These are phyloP conservation scores for Apis mellifera DNA, from an alignment of 1,140 invertebrate species.

Conservation along the genomic window DNA sequence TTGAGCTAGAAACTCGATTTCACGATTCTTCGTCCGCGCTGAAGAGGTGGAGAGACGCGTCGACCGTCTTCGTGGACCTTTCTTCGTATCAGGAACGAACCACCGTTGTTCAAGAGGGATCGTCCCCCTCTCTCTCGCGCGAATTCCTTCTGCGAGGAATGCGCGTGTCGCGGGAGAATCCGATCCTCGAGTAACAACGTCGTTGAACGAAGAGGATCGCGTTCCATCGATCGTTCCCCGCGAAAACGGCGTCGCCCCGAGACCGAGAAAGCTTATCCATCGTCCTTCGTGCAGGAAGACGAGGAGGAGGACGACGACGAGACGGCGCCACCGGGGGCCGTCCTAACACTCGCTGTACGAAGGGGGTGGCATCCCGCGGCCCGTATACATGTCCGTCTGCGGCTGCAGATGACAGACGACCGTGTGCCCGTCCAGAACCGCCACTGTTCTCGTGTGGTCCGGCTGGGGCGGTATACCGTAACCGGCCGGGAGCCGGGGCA, in stretches of 20 bases:
- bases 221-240: not conserved
- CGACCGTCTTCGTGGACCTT: constrained; percentile 15
- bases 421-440: constrained; percentile 90
- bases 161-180: not conserved
- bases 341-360: constrained; percentile 84
- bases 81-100: constrained; percentile 26
- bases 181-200: too few relatives aligned
- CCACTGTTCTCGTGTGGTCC: constrained; percentile 86
- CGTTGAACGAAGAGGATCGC: too few relatives aligned
- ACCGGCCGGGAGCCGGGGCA: constrained; percentile 80
- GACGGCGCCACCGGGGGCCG: not conserved
- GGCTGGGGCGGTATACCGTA: constrained; percentile 81
- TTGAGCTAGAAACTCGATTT: constrained; percentile 56
- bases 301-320: constrained; percentile 18
- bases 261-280: not conserved
- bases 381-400: constrained; percentile 83
- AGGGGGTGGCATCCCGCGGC: constrained; percentile 82
- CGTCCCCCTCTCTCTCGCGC: not conserved
- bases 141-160: not conserved
- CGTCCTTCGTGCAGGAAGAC: constrained; percentile 33
- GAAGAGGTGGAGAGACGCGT: not conserved
- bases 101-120: not conserved
- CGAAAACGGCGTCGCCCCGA: constrained; percentile 5
- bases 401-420: constrained; percentile 91
- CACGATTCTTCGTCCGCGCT: not conserved